phyloP scores from a whole-genome alignment of 2,113 vertebrate genomes.

The Myotis davidii region DNA sequence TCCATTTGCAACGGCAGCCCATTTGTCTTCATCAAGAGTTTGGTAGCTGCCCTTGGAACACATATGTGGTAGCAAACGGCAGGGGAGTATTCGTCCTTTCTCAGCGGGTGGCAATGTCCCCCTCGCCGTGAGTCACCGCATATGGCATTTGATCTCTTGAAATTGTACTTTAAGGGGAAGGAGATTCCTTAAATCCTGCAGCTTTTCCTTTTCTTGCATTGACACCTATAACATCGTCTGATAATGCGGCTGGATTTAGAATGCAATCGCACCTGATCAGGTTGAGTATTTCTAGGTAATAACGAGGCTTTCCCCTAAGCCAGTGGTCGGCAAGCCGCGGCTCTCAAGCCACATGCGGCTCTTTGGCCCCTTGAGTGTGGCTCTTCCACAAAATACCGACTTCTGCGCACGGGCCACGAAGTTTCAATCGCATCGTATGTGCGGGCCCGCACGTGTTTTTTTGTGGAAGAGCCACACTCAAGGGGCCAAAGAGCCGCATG shows the following conservation, averaged over 20 bases:
- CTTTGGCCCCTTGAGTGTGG: no score
- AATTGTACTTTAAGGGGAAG: conserved; percentile 8
- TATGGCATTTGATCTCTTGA: conserved; percentile 7
- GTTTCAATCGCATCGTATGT: no score
- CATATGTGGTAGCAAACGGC: background rate
- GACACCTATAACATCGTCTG: background rate
- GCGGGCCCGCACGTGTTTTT: no score
- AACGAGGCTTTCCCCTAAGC: background rate
- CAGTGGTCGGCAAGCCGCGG: no score
- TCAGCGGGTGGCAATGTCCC: background rate
- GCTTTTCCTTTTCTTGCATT: background rate
- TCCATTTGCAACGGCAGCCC: background rate
- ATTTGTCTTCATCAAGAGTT: conserved; percentile 17
- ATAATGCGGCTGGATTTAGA: conserved; percentile 30
- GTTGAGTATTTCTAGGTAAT: conserved; percentile 37
- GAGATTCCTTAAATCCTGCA: background rate
- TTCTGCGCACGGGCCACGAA: no score
- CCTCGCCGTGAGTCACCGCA: background rate
- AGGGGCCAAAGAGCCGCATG: no score
- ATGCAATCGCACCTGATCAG: background rate
- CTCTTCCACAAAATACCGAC: no score
- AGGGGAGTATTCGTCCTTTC: background rate
- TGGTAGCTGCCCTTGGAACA: background rate
- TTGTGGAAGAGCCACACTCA: no score
- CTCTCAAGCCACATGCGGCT: no score